Percentiles rank a stretch among this genome's conserved stretches.
Conservation (phyloP, 2,888 invertebrate genomes). For the Drepanosiphum platanoidis region DNA sequence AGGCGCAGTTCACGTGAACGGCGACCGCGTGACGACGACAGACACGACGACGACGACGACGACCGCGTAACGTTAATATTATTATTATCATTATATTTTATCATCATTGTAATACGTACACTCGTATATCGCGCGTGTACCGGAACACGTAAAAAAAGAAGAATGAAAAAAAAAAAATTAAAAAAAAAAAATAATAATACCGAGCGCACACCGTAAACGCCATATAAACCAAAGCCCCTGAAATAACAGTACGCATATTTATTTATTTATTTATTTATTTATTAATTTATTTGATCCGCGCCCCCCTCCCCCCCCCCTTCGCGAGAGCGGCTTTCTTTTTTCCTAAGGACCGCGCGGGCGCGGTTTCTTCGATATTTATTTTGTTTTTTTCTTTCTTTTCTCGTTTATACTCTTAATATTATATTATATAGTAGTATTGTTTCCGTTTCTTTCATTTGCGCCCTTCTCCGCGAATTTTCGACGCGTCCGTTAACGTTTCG, state of each 20-base stretch:
- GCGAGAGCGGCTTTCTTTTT: neutral
- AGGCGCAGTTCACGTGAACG: conserved; percentile 48
- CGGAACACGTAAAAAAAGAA: neutral
- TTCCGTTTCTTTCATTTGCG: no score
- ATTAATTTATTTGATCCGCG: no score
- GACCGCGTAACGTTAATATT: neutral
- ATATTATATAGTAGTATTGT: no score
- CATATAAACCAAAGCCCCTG: conserved; percentile 31
- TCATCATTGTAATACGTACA: no score
- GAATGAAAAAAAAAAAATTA: neutral
- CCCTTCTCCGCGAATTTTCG: no score
- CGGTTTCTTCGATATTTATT: neutral
- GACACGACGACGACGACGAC: neutral
- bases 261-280: neutral
- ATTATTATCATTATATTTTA: no score
- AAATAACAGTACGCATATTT: conserved; percentile 15
- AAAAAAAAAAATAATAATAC: neutral
- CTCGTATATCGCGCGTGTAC: no score
- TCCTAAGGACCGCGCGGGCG: no score
- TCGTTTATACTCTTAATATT: no score
- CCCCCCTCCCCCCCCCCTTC: no score
- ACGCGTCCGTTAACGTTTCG: no score
- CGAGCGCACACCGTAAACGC: conserved; percentile 21
- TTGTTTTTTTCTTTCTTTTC: neutral
- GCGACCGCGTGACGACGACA: neutral